Conservation (phyloP, 2,888 invertebrate genomes). For the Phyto melanocephala region DNA sequence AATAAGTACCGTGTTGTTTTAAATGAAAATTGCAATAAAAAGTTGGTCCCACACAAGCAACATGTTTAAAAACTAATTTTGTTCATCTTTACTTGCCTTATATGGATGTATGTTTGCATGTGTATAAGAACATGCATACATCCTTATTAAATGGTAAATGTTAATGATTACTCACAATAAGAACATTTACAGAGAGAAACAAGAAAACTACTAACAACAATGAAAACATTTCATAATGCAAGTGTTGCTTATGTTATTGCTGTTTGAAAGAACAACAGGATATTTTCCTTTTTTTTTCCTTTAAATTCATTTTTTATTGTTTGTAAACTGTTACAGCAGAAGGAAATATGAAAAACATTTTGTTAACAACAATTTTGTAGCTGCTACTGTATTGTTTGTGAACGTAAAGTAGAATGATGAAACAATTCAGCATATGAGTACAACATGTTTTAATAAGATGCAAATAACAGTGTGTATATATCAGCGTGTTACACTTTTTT, state of each 20-base stretch:
- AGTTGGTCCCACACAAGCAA: neutral
- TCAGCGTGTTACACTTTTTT: neutral
- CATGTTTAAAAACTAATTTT: neutral
- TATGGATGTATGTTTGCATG: neutral
- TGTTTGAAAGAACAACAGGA: slow-evolving; percentile 47
- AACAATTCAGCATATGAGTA: slow-evolving; percentile 31
- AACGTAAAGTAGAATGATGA: slow-evolving; percentile 18
- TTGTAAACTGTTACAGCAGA: slow-evolving; percentile 54
- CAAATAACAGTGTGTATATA: slow-evolving; percentile 21
- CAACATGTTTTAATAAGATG: slow-evolving; percentile 59
- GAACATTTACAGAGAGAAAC: neutral
- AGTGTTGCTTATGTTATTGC: slow-evolving; percentile 40
- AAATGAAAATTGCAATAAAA: neutral
- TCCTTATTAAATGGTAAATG: slow-evolving; percentile 41
- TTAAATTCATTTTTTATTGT: slow-evolving; percentile 7
- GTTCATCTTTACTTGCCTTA: neutral
- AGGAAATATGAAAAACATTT: slow-evolving; percentile 50
- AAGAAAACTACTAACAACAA: neutral
- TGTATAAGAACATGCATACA: neutral
- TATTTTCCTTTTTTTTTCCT: slow-evolving; percentile 32
- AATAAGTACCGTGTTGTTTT: too few species aligned
- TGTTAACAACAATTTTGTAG: slow-evolving; percentile 15
- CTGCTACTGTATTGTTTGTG: neutral
- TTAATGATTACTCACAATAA: slow-evolving; percentile 47
- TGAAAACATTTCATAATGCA: slow-evolving; percentile 43